Base-by-base conservation (phyloP, 2,888 invertebrate species). In the Pyrochroa serraticornis region DNA sequence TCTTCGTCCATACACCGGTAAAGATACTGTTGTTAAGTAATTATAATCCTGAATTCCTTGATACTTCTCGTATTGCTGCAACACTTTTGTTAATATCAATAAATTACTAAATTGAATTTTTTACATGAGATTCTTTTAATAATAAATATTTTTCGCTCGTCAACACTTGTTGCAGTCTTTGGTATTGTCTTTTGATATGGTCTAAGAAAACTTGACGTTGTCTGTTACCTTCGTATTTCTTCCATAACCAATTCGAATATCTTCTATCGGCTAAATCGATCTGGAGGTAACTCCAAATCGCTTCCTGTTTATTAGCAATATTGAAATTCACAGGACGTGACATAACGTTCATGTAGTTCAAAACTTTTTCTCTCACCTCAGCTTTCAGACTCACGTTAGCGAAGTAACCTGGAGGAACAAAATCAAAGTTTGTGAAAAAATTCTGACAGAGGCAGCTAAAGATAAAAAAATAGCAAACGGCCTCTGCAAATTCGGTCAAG, bases 271-370 rank as follows among this genome's bases (percentile, higher is more conserved):
- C 91, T 57, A 93, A 84, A 78, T 97, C 96, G n/a, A 94, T 93
- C 77, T 97, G 97, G 10, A 96, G 92, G 34, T 96, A 95, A 0
- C 96, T 96, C 97, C 97, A 99, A 22, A 96, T 89, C 12, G 92
- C 90, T 33, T 73, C 71, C 9, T 93, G 92, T 75, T 93, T 92
- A 56, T 88, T 87, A 50, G 89, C 83, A 64, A 87, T 87, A 36
- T 68, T 67, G 31, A 95, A 83, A 38, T 97, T 97, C 72, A 98
- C 84, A 0, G 98, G 97, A 62, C 97, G 84, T 31, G 97, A 97
- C 87, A 99, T 89, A 22, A 98, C 96, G 60, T 94, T 92, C 68
- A 99, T 90, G 77, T 99, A 99, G 77, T 97, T 92, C 71, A 98
- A 81, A 8, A 91, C 76, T 81, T 97, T 92, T 81, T 99, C 99